Evolutionary conservation across 2,888 invertebrate species (phyloP).

Genomic region (Corythucha ciliata): DNA sequence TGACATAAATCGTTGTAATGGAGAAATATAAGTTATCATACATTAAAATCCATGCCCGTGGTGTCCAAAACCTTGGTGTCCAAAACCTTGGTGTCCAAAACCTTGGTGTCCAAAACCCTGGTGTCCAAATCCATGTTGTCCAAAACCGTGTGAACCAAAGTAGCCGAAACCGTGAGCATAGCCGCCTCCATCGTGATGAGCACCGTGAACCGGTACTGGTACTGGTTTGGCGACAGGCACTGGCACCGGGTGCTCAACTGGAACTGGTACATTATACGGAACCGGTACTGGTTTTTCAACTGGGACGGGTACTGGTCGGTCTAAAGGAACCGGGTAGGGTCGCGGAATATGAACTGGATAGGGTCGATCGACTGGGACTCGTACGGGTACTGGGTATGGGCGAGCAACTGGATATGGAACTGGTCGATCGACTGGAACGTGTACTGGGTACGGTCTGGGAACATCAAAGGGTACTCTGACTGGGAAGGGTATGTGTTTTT

Average conservation of each 20-base stretch:
- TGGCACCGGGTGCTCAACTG: conserved; percentile 33
- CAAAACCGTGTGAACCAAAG: conserved; percentile 14
- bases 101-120: conserved; percentile 4
- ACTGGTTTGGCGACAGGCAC: conserved; percentile 31
- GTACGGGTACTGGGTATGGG: conserved; percentile 30
- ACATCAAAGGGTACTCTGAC: conserved; percentile 33
- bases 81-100: neutral
- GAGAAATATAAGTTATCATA: no score
- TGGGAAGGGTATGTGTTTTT: conserved; percentile 29
- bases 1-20: no score
- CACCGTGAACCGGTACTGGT: conserved; percentile 23
- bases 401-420: conserved; percentile 33
- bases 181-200: conserved; percentile 11
- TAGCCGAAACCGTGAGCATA: conserved; percentile 10
- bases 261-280: conserved; percentile 34
- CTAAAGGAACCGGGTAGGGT: conserved; percentile 32
- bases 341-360: conserved; percentile 23
- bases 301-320: conserved; percentile 32
- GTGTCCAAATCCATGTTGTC: conserved; percentile 10
- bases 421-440: conserved; percentile 31
- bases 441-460: conserved; percentile 29
- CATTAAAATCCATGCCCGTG: neutral
- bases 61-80: conserved; percentile 1
- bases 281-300: conserved; percentile 33
- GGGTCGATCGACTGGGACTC: conserved; percentile 29